A percentile compares a stretch with the other conserved stretches of the same genome.
These are phyloP conservation scores for Thereva unica DNA, from an alignment of 2,888 invertebrate genomes.

Conservation along the genomic window DNA sequence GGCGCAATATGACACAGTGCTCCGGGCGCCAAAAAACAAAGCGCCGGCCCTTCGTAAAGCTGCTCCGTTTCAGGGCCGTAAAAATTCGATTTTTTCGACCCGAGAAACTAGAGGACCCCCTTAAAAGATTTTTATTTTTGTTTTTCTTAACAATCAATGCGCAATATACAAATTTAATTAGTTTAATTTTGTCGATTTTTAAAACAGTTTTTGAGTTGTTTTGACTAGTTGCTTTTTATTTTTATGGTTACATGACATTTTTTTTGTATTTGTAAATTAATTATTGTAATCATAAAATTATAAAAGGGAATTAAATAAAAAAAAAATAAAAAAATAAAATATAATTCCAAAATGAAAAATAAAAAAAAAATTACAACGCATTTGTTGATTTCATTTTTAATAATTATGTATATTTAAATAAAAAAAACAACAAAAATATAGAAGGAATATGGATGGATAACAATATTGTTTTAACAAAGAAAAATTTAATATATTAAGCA, in stretches of 20 bases:
- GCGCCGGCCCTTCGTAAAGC: too few relatives aligned
- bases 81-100: too few relatives aligned
- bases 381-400: conserved; percentile 35
- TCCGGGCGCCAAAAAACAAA: too few relatives aligned
- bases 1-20: too few relatives aligned
- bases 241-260: conserved; percentile 25
- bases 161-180: not conserved
- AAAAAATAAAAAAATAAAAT: conserved; percentile 9
- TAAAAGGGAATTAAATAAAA: conserved; percentile 5
- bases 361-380: not conserved
- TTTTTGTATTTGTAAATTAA: not conserved
- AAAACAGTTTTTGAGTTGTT: conserved; percentile 26
- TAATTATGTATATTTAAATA: conserved; percentile 4
- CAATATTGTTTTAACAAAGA: conserved; percentile 16
- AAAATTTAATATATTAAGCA: not conserved
- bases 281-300: conserved; percentile 26
- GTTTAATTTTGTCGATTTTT: not conserved
- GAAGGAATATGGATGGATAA: conserved; percentile 2
- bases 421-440: conserved; percentile 6
- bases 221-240: conserved; percentile 17
- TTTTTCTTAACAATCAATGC: conserved; percentile 4
- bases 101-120: too few relatives aligned
- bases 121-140: too few relatives aligned
- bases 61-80: too few relatives aligned
- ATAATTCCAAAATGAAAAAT: too few relatives aligned